Conservation (phyloP, 2,888 invertebrate genomes). For the Standfussiana lucernea region DNA sequence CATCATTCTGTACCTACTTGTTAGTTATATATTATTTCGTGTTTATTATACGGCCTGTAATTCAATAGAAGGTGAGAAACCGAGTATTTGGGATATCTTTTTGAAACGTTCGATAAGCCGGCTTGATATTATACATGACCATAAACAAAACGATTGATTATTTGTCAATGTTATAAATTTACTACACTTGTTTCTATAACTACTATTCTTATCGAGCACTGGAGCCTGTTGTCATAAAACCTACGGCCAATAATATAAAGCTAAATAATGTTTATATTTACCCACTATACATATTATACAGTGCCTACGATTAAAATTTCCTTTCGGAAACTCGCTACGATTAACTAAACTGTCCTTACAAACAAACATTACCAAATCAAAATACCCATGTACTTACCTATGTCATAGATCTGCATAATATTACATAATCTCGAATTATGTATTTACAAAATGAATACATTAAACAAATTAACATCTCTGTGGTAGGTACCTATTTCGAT, state of each 20-base stretch:
- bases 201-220: not conserved
- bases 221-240: not conserved
- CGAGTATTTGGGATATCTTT: not conserved
- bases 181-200: not conserved
- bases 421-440: conserved; percentile 10
- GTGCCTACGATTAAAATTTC: not conserved
- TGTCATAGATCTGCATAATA: conserved; percentile 7
- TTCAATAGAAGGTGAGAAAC: conserved; percentile 23
- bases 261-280: conserved; percentile 7
- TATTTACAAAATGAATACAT: not conserved
- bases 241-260: not conserved
- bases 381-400: not conserved
- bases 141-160: not conserved
- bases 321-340: not conserved
- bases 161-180: conserved; percentile 8
- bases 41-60: not conserved
- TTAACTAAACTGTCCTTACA: not conserved
- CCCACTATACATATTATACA: not conserved
- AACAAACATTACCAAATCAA: conserved; percentile 5
- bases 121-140: no score
- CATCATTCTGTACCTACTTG: conserved; percentile 48
- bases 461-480: no score
- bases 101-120: conserved; percentile 9
- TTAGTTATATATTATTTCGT: conserved; percentile 21
- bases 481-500: no score